Conservation (phyloP, 2,888 invertebrate species). For the Brachypalpus laphriformis region DNA sequence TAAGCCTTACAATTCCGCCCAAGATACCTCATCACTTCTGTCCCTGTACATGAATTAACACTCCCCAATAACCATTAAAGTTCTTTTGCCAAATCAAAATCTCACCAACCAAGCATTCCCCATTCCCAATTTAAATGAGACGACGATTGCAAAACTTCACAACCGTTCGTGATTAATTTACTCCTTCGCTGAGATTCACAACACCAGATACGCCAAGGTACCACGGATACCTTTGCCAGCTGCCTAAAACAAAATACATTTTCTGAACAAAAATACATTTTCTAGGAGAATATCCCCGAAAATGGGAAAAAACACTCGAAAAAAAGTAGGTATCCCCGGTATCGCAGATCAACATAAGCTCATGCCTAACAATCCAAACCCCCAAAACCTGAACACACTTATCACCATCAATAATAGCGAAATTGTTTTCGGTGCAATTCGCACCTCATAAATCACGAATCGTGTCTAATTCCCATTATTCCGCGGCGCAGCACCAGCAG, state of each 20-base stretch:
- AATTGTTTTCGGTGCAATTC: slow-evolving; percentile 81
- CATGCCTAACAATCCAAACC: slow-evolving; percentile 33
- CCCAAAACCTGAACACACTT: slow-evolving; percentile 50
- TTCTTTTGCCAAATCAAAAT: not conserved
- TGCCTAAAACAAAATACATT: too few relatives aligned
- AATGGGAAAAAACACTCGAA: slow-evolving; percentile 1
- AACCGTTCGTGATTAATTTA: slow-evolving; percentile 67
- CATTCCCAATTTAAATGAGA: slow-evolving; percentile 60
- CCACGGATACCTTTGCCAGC: not conserved
- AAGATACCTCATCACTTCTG: not conserved
- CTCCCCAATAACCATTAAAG: not conserved
- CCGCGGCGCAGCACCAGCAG: slow-evolving; percentile 39
- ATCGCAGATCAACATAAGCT: slow-evolving; percentile 59
- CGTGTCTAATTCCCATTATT: slow-evolving; percentile 80
- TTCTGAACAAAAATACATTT: not conserved
- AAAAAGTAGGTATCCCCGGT: not conserved
- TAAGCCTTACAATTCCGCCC: not conserved
- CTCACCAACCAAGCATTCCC: not conserved
- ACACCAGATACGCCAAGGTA: slow-evolving; percentile 22
- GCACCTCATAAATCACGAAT: slow-evolving; percentile 83
- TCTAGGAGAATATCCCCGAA: slow-evolving; percentile 5
- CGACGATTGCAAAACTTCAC: slow-evolving; percentile 43
- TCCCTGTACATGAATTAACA: not conserved
- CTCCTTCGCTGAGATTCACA: slow-evolving; percentile 51
- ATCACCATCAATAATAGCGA: slow-evolving; percentile 75